Conservation (phyloP, 2,113 vertebrate genomes). For the Hiodon alosoides region DNA sequence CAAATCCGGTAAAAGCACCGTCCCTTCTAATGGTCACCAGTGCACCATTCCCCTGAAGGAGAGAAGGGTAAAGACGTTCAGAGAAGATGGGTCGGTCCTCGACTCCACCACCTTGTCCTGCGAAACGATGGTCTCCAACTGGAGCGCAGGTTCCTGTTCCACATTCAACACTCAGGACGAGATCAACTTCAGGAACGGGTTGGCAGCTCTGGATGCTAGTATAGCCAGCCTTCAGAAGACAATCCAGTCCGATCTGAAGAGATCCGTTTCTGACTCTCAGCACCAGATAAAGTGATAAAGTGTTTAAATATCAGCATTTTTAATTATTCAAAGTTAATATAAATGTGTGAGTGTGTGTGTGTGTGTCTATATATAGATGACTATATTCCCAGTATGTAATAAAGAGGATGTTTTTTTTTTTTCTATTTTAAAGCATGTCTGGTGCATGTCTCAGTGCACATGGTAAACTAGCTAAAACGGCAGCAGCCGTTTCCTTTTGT, state of each 20-base stretch:
- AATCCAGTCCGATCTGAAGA: conserved; percentile 63
- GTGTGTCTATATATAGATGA: no score
- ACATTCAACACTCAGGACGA: conserved; percentile 82
- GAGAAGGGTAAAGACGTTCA: conserved; percentile 15
- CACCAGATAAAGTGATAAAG: no score
- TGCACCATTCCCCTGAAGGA: conserved; percentile 14
- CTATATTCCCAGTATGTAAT: no score
- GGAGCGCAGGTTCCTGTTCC: conserved; percentile 71
- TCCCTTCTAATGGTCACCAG: background rate
- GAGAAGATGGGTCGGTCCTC: conserved; percentile 21
- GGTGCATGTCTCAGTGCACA: no score
- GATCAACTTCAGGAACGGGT: conserved; percentile 75
- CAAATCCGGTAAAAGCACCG: background rate
- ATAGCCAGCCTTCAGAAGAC: conserved; percentile 82
- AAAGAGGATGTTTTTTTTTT: no score
- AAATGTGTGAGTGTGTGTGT: no score
- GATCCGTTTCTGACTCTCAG: conserved; percentile 40
- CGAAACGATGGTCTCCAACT: conserved; percentile 64
- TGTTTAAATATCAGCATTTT: no score
- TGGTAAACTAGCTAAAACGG: no score
- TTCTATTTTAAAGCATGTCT: no score
- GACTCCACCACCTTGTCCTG: conserved; percentile 51
- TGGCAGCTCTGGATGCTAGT: conserved; percentile 85
- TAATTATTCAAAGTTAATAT: no score
- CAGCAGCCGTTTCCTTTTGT: no score